Evolutionary conservation across 2,888 invertebrate genomes (phyloP).

Genomic region (Yponomeuta evonymella): DNA sequence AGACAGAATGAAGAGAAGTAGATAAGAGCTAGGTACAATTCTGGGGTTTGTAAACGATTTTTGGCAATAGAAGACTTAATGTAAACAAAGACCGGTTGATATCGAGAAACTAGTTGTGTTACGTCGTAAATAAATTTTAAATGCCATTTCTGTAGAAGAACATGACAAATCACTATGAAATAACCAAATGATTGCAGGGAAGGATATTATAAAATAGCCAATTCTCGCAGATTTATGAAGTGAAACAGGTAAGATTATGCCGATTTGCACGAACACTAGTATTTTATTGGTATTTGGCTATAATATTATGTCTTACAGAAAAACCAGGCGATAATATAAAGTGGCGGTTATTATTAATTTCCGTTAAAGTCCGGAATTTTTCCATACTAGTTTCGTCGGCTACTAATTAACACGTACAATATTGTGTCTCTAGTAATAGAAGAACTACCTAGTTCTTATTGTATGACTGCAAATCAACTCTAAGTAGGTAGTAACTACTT

Average conservation of each 20-base stretch:
- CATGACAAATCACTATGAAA: background rate
- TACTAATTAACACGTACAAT: too few relatives aligned
- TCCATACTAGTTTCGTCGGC: background rate
- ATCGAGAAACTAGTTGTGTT: conserved; percentile 8
- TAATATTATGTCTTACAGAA: background rate
- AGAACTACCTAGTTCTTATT: too few relatives aligned
- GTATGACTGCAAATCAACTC: too few relatives aligned
- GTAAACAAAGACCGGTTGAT: conserved; percentile 8
- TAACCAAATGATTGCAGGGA: background rate
- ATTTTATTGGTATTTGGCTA: background rate
- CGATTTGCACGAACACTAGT: background rate
- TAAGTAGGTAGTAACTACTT: too few relatives aligned
- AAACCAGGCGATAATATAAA: background rate
- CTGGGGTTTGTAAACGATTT: background rate
- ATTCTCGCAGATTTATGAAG: background rate
- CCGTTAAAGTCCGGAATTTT: background rate
- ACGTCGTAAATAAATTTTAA: background rate
- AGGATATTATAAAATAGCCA: background rate
- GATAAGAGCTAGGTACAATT: too few relatives aligned
- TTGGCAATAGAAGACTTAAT: background rate
- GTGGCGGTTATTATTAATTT: background rate
- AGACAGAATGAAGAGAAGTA: too few relatives aligned
- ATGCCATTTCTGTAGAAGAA: background rate
- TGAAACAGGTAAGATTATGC: background rate
- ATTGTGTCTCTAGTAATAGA: too few relatives aligned